Conservation (phyloP, 1,140 invertebrate genomes). For the Anastrepha obliqua region DNA sequence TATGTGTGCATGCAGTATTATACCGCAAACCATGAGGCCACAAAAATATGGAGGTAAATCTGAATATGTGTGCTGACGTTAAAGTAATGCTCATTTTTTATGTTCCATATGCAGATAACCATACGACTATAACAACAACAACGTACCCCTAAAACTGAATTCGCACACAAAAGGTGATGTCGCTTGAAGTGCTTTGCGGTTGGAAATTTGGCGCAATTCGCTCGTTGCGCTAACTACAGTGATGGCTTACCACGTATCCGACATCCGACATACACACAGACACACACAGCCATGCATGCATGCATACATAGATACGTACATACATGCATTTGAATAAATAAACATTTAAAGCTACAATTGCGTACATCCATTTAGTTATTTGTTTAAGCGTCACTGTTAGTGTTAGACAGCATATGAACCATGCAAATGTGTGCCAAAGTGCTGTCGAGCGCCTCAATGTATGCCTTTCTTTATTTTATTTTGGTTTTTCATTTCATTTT, state of each 20-base stretch:
- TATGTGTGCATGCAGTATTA: no score
- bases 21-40: no score
- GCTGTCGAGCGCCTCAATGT: background rate
- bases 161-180: background rate
- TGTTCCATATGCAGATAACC: background rate
- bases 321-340: no score
- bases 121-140: background rate
- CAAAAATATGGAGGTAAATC: no score
- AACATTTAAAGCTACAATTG: background rate
- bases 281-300: background rate
- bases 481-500: background rate
- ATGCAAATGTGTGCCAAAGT: background rate
- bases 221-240: background rate
- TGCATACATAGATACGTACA: background rate
- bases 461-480: slow-evolving; percentile 11
- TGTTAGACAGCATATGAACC: background rate
- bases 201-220: background rate
- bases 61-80: no score
- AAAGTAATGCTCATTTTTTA: no score
- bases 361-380: slow-evolving; percentile 5
- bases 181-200: background rate
- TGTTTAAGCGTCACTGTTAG: background rate
- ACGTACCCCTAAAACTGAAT: background rate
- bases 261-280: background rate
- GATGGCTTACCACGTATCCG: background rate